Conservation (phyloP, 1,140 invertebrate species). For the Dryas iulia region DNA sequence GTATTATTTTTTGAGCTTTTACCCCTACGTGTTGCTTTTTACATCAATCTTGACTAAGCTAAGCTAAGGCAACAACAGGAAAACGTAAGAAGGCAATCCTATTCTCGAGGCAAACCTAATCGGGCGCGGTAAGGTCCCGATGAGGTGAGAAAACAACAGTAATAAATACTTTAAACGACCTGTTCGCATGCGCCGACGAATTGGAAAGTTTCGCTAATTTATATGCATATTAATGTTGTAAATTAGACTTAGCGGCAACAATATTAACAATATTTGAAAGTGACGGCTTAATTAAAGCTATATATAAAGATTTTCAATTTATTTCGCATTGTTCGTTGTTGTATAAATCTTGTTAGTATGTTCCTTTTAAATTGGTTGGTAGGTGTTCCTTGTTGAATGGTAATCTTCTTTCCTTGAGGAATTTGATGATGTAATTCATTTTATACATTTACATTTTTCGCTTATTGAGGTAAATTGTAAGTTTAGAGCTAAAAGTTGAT, state of each 20-base stretch:
- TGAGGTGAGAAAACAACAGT: constrained; percentile 21
- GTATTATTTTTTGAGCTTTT: constrained; percentile 5
- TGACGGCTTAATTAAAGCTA: constrained; percentile 27
- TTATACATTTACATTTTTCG: too few species aligned
- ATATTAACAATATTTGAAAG: constrained; percentile 28
- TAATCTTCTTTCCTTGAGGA: too few species aligned
- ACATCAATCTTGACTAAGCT: constrained; percentile 18
- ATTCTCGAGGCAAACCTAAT: constrained; percentile 24
- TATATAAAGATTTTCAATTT: constrained; percentile 15
- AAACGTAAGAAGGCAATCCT: constrained; percentile 18
- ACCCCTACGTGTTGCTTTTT: constrained; percentile 3
- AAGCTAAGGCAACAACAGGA: not conserved
- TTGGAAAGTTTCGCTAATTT: constrained; percentile 39
- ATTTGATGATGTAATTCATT: too few species aligned
- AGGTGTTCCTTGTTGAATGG: too few species aligned
- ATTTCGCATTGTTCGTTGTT: constrained; percentile 16
- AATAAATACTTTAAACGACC: constrained; percentile 24
- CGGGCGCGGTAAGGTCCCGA: constrained; percentile 17
- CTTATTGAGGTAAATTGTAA: too few species aligned
- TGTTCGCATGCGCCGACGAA: constrained; percentile 7
- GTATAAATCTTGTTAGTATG: constrained; percentile 11
- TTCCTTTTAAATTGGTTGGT: not conserved
- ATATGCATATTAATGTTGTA: constrained; percentile 27
- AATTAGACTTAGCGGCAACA: constrained; percentile 18
- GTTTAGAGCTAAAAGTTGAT: too few species aligned